Evolutionary conservation across 2,797 vertebrate genomes (phyloP), one percentile per base, ranked within the genome.

Genomic region (Aplochiton taeniatus): DNA sequence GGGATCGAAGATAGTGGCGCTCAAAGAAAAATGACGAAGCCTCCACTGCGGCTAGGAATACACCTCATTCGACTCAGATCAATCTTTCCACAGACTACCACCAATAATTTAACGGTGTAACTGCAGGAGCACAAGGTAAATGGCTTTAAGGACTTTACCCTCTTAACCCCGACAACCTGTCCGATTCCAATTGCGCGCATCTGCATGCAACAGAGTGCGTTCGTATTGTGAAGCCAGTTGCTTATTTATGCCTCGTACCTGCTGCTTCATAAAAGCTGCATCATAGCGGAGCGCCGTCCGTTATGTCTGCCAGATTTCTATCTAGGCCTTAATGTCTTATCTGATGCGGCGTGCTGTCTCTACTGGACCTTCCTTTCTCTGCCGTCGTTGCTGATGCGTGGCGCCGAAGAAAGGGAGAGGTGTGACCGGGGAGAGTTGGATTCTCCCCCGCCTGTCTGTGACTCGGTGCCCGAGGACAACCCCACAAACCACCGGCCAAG

Each of bases 351-450:
- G 46, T 54, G 72, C 31, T 62, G 49, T 65, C 9, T 17, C 56
- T n/a, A 69, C 64, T 49, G 47, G 16, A 51, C 0, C 48, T 77
- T 46, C 75, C 45, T n/a, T 62, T 42, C 44, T 51, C 44, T 31
- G 58, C 51, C 14, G 12, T 19, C 18, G 45, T 31, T 77, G 79
- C 73, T 73, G 72, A 82, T 84, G 72, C 79, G 69, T 70, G 58
- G 55, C 68, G 46, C 70, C 69, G 50, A 18, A 61, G 66, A 52
- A 56, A 50, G 61, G 62, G 18, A 61, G 41, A 13, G 31, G 59
- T 68, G 68, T 77, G 66, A 83, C 71, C 60, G 69, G 61, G 69
- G 79, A 61, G 70, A 73, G 56, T 75, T 61, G 73, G 65, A 64
- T 72, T 72, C 73, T 77, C 78, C 59, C 42, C 74, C 60, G 63